Percentiles rank a stretch among this genome's conserved stretches.
Evolutionary conservation across 1,140 invertebrate genomes (phyloP).

Genomic region (Pseudomyrmex cubaensis): DNA sequence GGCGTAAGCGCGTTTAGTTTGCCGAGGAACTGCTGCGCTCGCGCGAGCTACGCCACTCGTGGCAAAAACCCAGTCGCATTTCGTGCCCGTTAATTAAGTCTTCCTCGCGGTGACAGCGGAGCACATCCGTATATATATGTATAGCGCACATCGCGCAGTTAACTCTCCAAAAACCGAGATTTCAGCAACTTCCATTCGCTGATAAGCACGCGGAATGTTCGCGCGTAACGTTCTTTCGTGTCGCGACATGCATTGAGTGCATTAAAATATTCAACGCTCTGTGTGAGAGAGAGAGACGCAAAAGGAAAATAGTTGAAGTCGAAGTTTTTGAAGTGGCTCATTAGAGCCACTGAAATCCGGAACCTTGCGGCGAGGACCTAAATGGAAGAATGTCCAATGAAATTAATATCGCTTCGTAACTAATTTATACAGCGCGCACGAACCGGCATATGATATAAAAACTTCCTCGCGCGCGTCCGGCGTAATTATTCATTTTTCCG

Average conservation of each 20-base stretch:
- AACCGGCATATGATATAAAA: slow-evolving; percentile 40
- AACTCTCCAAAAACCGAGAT: slow-evolving; percentile 50
- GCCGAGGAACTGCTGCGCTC: slow-evolving; percentile 16
- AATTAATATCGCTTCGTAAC: slow-evolving; percentile 56
- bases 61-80: slow-evolving; percentile 63
- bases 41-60: slow-evolving; percentile 42
- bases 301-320: slow-evolving; percentile 28
- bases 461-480: slow-evolving; percentile 8
- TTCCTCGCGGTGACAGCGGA: slow-evolving; percentile 44
- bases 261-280: slow-evolving; percentile 20
- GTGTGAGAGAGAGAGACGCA: background rate
- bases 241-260: background rate
- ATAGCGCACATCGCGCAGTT: slow-evolving; percentile 13
- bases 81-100: slow-evolving; percentile 66
- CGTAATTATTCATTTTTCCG: slow-evolving; percentile 60
- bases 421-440: slow-evolving; percentile 49
- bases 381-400: slow-evolving; percentile 45
- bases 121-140: background rate
- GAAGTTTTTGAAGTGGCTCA: background rate
- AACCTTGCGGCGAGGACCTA: background rate
- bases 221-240: background rate
- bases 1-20: slow-evolving; percentile 39
- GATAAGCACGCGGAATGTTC: slow-evolving; percentile 35
- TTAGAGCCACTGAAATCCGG: too few species aligned
- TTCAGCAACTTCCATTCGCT: slow-evolving; percentile 58